phyloP scores from a whole-genome alignment of 2,113 vertebrate species.

The Chaetodon trifascialis region DNA sequence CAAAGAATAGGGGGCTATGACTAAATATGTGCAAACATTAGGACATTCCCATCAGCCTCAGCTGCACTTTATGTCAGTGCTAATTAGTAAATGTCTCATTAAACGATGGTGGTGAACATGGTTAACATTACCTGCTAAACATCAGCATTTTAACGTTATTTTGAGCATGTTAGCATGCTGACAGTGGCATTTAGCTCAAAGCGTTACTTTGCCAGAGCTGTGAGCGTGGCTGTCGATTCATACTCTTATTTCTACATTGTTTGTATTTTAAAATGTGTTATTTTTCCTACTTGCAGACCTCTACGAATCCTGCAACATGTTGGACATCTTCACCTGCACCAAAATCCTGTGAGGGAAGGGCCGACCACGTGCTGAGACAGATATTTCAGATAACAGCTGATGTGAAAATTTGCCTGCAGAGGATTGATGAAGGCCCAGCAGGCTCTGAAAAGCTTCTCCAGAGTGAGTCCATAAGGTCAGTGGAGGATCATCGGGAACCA shows the following conservation, averaged over 20 bases:
- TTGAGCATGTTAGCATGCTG: no score
- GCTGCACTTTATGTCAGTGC: no score
- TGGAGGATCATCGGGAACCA: slow-evolving; percentile 40
- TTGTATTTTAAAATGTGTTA: neutral
- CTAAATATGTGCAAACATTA: no score
- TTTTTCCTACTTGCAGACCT: slow-evolving; percentile 30
- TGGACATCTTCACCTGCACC: neutral
- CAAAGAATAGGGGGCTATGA: no score
- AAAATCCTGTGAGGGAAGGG: neutral
- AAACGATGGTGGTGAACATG: no score
- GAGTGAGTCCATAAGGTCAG: neutral
- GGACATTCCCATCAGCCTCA: no score
- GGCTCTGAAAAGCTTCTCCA: neutral
- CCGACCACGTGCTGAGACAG: slow-evolving; percentile 67
- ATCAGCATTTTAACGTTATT: no score
- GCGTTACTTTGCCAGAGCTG: neutral
- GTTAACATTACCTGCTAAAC: no score
- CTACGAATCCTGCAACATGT: neutral
- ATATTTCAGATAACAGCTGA: slow-evolving; percentile 75
- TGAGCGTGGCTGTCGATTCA: neutral
- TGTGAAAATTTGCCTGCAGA: slow-evolving; percentile 70
- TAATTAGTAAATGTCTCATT: no score
- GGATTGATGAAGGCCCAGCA: slow-evolving; percentile 28
- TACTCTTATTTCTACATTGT: neutral
- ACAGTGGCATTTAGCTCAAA: no score